Conservation (phyloP, 2,113 vertebrate species). For the Girardinichthys multiradiatus region DNA sequence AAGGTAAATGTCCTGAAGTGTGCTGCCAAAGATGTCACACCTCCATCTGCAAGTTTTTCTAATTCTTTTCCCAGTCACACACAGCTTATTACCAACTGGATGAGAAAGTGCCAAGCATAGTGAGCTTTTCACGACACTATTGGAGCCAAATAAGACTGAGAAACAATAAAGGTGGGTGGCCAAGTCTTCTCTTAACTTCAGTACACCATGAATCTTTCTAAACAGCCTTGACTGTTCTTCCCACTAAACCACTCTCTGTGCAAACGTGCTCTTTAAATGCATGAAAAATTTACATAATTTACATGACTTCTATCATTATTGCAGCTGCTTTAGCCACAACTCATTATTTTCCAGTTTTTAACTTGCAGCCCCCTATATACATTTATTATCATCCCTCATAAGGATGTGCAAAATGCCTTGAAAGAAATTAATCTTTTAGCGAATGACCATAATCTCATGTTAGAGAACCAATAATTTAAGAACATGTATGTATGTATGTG, state of each 20-base stretch:
- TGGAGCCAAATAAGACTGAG: conserved; percentile 50
- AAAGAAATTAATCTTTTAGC: no score
- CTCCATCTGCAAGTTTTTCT: conserved; percentile 46
- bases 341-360: no score
- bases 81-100: conserved; percentile 26
- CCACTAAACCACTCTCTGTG: background rate
- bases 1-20: conserved; percentile 24
- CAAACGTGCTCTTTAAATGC: background rate
- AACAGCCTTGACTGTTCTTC: conserved; percentile 17
- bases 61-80: conserved; percentile 31
- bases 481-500: no score
- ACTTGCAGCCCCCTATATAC: no score
- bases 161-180: conserved; percentile 59
- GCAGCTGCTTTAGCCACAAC: background rate
- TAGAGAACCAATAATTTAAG: no score
- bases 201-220: conserved; percentile 11
- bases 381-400: no score
- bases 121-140: conserved; percentile 22
- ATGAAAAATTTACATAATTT: background rate
- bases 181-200: conserved; percentile 26
- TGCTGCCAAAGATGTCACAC: conserved; percentile 32
- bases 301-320: background rate
- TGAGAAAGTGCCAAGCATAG: conserved; percentile 37
- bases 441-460: no score
- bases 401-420: no score